Evolutionary conservation across 1,140 invertebrate genomes (phyloP), one percentile per base, ranked within the genome.

Genomic region (Rhyacophila brunnea): DNA sequence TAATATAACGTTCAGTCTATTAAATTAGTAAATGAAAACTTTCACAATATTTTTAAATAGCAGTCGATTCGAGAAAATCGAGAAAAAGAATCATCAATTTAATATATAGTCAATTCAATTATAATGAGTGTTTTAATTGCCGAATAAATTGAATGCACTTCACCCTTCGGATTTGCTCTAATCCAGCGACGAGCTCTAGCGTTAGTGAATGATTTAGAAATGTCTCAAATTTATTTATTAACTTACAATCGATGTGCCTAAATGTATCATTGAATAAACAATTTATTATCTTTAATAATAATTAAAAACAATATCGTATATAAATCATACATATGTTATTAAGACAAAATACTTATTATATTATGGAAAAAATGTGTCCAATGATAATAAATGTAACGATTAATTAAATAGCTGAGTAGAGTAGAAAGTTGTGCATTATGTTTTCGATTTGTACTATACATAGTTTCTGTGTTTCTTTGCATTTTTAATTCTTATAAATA

Each of bases 221-320:
- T 55, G 52, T 55, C 35, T 46, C 52, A 45, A n/a, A 42, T 55
- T 55, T 40, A 46, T 55, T 55, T 54, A 54, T 54, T 45, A 46
- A 44, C 52, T 55, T 78, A 78, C 69, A 79, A 78, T 79, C 72
- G 75, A 79, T 79, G 77, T 79, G 77, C 77, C 77, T 79, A 79
- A 77, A 75, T 78, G 77, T 79, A 74, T 73, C 71, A 75, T 66
- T 75, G 70, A 59, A 64, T 58, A 56, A 56, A 51, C 45, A 50
- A 56, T 61, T 59, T 62, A 63, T 64, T 61, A 52, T 65, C 54
- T 60, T 9, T 54, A 60, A 54, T 74, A 73, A 71, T 69, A 67
- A 67, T 68, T n/a, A 64, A 74, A 75, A 72, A 68, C 36, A 76
- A 71, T 74, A 75, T 70, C 71, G 55, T 54, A 54, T 35, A 45